phyloP scores from a whole-genome alignment of 2,113 vertebrate genomes.

The Bostrychus sinensis region DNA sequence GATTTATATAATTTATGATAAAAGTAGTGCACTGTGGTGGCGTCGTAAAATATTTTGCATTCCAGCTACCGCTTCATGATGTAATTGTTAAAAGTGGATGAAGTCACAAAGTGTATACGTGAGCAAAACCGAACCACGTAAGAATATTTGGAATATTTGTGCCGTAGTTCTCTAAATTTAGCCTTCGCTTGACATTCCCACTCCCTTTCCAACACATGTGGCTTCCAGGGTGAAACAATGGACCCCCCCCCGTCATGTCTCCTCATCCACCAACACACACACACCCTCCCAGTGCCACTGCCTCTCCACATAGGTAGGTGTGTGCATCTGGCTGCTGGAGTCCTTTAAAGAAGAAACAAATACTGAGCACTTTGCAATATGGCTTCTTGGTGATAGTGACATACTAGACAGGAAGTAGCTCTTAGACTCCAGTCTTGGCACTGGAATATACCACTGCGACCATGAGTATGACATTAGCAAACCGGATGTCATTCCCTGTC shows the following conservation, averaged over 20 bases:
- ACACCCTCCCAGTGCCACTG: conserved; percentile 51
- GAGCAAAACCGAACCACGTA: conserved; percentile 59
- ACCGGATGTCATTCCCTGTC: conserved; percentile 57
- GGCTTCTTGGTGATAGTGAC: conserved; percentile 59
- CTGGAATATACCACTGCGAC: conserved; percentile 36
- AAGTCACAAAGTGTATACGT: conserved; percentile 69
- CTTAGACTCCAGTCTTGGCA: conserved; percentile 51
- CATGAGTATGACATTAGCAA: conserved; percentile 13
- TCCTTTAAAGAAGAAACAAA: conserved; percentile 71
- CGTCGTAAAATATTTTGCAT: neutral
- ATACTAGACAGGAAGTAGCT: conserved; percentile 71
- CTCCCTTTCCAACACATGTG: conserved; percentile 70
- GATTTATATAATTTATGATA: neutral
- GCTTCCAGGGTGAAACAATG: conserved; percentile 81
- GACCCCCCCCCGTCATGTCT: conserved; percentile 60
- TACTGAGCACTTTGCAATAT: conserved; percentile 50
- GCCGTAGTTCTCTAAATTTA: conserved; percentile 78
- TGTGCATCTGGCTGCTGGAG: conserved; percentile 63
- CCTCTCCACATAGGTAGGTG: conserved; percentile 57
- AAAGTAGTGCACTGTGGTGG: neutral
- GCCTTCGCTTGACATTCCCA: conserved; percentile 71
- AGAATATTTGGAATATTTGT: conserved; percentile 78
- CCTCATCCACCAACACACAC: conserved; percentile 44
- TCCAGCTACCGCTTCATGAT: conserved; percentile 14
- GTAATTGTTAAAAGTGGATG: conserved; percentile 42